Base-by-base conservation (phyloP, 2,113 vertebrate species). In the Cichladusa arquata region DNA sequence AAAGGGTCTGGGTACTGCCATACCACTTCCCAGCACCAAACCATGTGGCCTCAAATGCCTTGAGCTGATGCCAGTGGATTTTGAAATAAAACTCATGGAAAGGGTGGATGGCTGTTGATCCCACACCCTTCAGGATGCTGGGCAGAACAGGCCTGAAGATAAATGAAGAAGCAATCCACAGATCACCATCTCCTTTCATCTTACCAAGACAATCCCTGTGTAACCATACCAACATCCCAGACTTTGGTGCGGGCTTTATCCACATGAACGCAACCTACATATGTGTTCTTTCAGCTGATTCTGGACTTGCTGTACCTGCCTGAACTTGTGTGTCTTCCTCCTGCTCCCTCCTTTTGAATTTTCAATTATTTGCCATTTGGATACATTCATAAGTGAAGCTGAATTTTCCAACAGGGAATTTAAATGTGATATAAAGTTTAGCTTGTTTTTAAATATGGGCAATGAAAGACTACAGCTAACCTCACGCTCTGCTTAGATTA, bases 381-480 rank as follows among this genome's bases (percentile, higher is more conserved):
- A 81, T 48, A 71, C 38, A 6, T 34, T 48, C 47, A 5, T 20
- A 86, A 92, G 51, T n/a, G 79, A 85, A 82, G 78, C 0, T 38
- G 40, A 91, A 65, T 84, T 92, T 94, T 66, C 71, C 67, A 94
- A 79, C 31, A 83, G 69, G 56, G 50, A 93, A 92, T 79, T 93
- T 36, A 71, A 89, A 87, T 34, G 22, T 65, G 69, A 50, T 81
- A 51, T 25, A 72, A 72, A 91, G 76, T 56, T 91, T 76, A 81
- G 44, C n/a, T 50, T 51, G 26, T 72, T 92, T 81, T 91, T 74
- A 76, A 94, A 86, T 67, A 71, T 7, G 61, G 72, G 61, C 72
- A 93, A 76, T 67, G 77, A 74, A 91, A 88, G 80, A 77, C 82
- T 94, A 92, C 79, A 93, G 82, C 76, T 94, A 93, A 96, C 56